These are phyloP conservation scores for Sarcophaga peregrina DNA, from an alignment of 1,140 invertebrate genomes.

Conservation along the genomic window DNA sequence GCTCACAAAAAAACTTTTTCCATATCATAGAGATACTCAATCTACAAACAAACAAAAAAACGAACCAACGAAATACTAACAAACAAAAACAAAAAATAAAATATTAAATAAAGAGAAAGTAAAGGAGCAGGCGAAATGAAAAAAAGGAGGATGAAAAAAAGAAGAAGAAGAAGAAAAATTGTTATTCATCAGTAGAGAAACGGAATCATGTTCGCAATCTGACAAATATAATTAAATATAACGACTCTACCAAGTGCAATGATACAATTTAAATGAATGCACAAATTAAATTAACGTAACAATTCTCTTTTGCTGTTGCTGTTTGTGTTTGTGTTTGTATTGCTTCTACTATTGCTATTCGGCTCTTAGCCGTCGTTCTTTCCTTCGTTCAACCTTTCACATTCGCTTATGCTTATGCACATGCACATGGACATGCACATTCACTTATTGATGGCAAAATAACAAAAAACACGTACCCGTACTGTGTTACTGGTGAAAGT, in stretches of 20 bases:
- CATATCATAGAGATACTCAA: conserved; percentile 1
- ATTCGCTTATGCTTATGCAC: not conserved
- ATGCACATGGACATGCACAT: not conserved
- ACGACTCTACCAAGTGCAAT: conserved; percentile 18
- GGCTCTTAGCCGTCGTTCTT: not conserved
- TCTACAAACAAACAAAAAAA: not conserved
- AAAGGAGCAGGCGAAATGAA: not conserved
- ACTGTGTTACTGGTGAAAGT: too few relatives aligned
- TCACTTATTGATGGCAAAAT: not conserved
- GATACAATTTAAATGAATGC: conserved; percentile 28
- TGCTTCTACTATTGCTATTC: too few relatives aligned
- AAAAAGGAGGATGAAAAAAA: not conserved
- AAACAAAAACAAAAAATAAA: not conserved
- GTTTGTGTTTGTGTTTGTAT: not conserved
- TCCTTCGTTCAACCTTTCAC: not conserved
- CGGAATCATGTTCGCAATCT: conserved; percentile 14
- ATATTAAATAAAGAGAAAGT: not conserved
- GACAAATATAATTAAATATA: conserved; percentile 27
- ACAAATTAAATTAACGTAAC: conserved; percentile 33
- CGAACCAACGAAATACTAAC: not conserved
- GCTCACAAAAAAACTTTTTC: not conserved
- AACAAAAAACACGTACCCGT: not conserved
- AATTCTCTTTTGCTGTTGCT: not conserved
- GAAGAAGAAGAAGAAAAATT: not conserved
- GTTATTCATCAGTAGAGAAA: conserved; percentile 18